These are phyloP conservation scores for Rhizomys pruinosus DNA, from an alignment of 2,113 vertebrate genomes.

Conservation along the genomic window DNA sequence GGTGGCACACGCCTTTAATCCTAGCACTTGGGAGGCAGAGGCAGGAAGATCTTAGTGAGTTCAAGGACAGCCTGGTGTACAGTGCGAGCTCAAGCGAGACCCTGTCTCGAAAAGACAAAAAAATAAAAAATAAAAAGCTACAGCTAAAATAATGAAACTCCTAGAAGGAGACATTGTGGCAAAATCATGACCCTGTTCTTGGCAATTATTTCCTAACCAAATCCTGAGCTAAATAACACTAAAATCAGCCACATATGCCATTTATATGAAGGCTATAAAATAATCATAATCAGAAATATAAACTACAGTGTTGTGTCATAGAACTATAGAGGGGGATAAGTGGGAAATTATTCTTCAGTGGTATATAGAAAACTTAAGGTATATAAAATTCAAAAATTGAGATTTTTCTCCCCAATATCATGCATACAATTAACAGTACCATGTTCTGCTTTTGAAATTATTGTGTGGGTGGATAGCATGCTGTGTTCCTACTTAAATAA, in stretches of 20 bases:
- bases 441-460: not conserved
- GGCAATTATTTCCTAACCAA: too few species aligned
- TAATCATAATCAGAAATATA: not conserved
- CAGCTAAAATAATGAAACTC: too few species aligned
- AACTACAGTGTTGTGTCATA: not conserved
- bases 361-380: not conserved
- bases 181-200: too few species aligned
- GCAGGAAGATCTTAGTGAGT: too few species aligned
- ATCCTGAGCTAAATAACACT: not conserved
- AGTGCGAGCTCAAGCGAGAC: too few species aligned
- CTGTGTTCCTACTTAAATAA: not conserved
- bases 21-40: too few species aligned
- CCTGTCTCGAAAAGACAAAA: too few species aligned
- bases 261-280: not conserved
- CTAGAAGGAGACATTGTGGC: too few species aligned
- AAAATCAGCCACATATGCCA: not conserved
- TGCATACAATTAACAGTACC: not conserved
- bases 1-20: too few species aligned
- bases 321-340: fast-evolving
- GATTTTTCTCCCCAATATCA: not conserved
- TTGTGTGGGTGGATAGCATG: not conserved
- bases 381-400: not conserved
- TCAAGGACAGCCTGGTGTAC: too few species aligned
- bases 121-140: too few species aligned
- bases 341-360: not conserved